Evolutionary conservation across 2,888 invertebrate species (phyloP), one percentile per base, ranked within the genome.

Genomic region (Chaitophorus viminalis): DNA sequence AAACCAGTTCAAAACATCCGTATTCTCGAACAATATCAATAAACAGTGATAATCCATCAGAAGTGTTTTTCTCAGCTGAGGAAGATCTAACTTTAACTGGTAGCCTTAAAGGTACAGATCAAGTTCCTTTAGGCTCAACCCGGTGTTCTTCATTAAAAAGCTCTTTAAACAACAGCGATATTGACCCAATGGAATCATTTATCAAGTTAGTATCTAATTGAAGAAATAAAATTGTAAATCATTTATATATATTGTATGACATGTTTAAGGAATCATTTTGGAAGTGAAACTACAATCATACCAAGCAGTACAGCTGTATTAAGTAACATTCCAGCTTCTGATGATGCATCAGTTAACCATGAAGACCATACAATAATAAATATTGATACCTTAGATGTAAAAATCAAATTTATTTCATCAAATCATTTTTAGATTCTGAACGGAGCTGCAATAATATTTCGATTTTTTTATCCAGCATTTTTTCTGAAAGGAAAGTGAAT

Each of bases 11-110:
- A 54, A 87, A 87, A 87, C 87, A 87, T 60, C 81, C 87, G 3
- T 87, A 81, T 81, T 87, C 87, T 91, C 93, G 97, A 90, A 96
- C 97, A 0, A 95, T 96, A 91, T 97, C 97, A 0, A 94, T 97
- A 91, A 96, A 96, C 1, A 96, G 96, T 89, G 97, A 97, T 91
- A 97, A 97, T 91, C 96, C 96, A 90, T 96, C 96, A 0, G 98
- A 98, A 92, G 95, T 96, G 83, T 98, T 97, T 92, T 98, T 96
- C 91, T 98, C 98, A 0, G 98, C 98, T 0, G 97, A 98, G 91
- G 98, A 98, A 92, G 98, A 97, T 90, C 93, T 95, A 90, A 93
- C 93, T 90, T 18, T 83, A 52, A 46, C 33, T 52, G 29, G 36
- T 72, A 75, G 54, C 29, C 54, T 79, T 52, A 89, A 79, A 33